Base-by-base conservation (phyloP, 2,113 vertebrate species). In the Ciconia stormi region DNA sequence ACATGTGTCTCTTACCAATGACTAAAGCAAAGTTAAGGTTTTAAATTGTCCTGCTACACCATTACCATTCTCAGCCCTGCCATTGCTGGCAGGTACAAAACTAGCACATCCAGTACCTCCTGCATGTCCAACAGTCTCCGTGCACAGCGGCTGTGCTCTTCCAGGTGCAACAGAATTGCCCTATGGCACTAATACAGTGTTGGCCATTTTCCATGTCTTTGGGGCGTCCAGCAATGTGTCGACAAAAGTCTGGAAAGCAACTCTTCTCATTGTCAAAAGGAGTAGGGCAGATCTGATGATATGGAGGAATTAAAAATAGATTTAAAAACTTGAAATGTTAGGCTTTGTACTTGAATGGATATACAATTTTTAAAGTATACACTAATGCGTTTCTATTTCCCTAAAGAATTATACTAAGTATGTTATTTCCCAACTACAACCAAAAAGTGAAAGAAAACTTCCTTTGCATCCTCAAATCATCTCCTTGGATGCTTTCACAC, bases 161-260 rank as follows among this genome's bases (percentile, higher is more conserved):
- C 62, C 6, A 21, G 44, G 34, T 1, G 1, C 25, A 47, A n/a
- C 12, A 34, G 27, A n/a, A 40, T 53, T 1, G 0, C 22, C 55
- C 62, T 36, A 3, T 16, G 30, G 49, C 16, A 11, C 30, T 53
- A 32, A 23, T 19, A 27, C 3, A 17, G 10, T 4, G 9, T 6
- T 71, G 71, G n/a, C 30, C 22, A 4, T 65, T 90, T 71, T 42
- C 44, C 15, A 7, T 17, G 26, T 40, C 38, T 58, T 76, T 27
- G 29, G 18, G 34, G 11, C 1, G 0, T 26, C 32, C 27, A n/a
- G 11, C 12, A 26, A 46, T 16, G 29, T 50, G 32, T 34, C 1
- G 0, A 5, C 19, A 53, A 16, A 74, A 49, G 16, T 40, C 42
- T 82, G 38, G 42, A 55, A 92, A 86, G 10, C 13, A 82, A 0